These are phyloP conservation scores for Malthinus seriepunctatus DNA, from an alignment of 2,888 invertebrate genomes.

Conservation along the genomic window DNA sequence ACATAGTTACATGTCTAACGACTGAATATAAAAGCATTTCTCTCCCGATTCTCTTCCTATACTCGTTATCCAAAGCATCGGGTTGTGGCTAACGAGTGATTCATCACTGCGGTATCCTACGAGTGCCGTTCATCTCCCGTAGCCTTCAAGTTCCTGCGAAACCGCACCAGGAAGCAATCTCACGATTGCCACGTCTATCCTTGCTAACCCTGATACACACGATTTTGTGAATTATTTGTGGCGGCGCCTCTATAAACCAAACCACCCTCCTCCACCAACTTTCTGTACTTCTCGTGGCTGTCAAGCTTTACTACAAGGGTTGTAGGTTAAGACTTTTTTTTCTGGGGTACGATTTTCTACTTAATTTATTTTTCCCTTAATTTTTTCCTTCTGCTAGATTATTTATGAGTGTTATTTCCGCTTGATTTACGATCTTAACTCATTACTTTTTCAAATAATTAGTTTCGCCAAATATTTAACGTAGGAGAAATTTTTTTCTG, in stretches of 20 bases:
- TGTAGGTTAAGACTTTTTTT: slow-evolving; percentile 27
- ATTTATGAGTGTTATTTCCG: slow-evolving; percentile 27
- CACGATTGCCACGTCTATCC: slow-evolving; percentile 35
- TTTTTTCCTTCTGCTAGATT: slow-evolving; percentile 25
- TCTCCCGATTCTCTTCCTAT: slow-evolving; percentile 24
- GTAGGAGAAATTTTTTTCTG: not conserved
- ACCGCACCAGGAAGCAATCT: slow-evolving; percentile 35
- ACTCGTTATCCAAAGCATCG: slow-evolving; percentile 44
- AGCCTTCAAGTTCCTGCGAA: slow-evolving; percentile 27
- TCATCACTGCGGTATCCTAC: slow-evolving; percentile 43
- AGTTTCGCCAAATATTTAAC: slow-evolving; percentile 3
- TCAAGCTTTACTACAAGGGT: not conserved
- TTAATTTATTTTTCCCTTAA: slow-evolving; percentile 29
- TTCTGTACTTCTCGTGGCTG: slow-evolving; percentile 14
- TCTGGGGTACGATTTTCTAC: slow-evolving; percentile 22
- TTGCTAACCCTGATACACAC: slow-evolving; percentile 31
- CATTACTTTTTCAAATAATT: slow-evolving; percentile 6
- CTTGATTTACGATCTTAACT: slow-evolving; percentile 26
- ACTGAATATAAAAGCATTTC: slow-evolving; percentile 15
- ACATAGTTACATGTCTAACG: slow-evolving; percentile 24
- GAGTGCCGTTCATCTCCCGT: slow-evolving; percentile 31
- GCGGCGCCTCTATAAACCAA: slow-evolving; percentile 22
- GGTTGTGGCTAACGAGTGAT: slow-evolving; percentile 47
- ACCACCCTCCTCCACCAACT: slow-evolving; percentile 20
- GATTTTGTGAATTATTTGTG: slow-evolving; percentile 36